Evolutionary conservation across 2,113 vertebrate species (phyloP), one percentile per base, ranked within the genome.

Genomic region (Ciconia boyciana): DNA sequence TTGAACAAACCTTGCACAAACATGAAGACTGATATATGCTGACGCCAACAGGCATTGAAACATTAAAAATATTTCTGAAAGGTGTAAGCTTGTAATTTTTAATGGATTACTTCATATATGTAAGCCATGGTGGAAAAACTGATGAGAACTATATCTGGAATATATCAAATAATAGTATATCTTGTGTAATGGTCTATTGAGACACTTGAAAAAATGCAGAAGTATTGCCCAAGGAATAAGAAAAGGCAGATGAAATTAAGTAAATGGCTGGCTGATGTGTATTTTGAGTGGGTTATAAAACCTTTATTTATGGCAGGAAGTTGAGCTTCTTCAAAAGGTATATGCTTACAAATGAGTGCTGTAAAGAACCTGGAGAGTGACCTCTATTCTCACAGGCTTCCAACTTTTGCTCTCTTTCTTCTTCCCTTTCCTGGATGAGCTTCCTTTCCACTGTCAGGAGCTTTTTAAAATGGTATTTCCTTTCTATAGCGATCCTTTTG

Each of bases 291-390:
- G 48, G 34, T 83, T 92, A 79, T 94, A 92, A 96, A 93, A 26
- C 21, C 21, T 89, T 83, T 86, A 69, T 92, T 90, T 92, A 83
- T 88, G 68, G 22, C 62, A 93, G 92, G 90, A 96, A 84, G 71
- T 28, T 88, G 55, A 89, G 36, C 57, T 92, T 52, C 94, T 95
- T 93, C 57, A 85, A 69, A 96, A 91, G 52, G 17, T 87, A 4
- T 2, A 22, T 64, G 31, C 64, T 95, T 94, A 90, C 90, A 94
- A 66, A 17, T 64, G 58, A 82, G 44, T 49, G 39, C 61, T 89
- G n/a, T 89, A 15, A 75, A 82, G 89, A 72, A 87, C 64, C 86
- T 96, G 94, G 76, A 81, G 55, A 52, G 36, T 96, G 86, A 95
- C 86, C 94, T 91, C 82, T 94, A 52, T 74, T 87, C 58, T 89